These are phyloP conservation scores for Cecropterus lyciades DNA, from an alignment of 1,140 invertebrate genomes.

Conservation along the genomic window DNA sequence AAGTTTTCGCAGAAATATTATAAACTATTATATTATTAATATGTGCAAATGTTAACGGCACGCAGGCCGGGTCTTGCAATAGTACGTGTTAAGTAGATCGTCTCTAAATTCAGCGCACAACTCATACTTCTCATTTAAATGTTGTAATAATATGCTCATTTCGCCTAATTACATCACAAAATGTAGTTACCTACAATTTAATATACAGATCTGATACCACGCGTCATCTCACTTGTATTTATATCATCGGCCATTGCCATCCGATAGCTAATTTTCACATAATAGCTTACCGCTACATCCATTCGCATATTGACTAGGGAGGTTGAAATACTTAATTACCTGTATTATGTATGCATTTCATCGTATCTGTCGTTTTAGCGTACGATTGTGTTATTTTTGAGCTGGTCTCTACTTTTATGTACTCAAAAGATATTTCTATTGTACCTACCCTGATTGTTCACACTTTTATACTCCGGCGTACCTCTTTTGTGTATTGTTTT, in stretches of 20 bases:
- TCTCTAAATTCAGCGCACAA: conserved; percentile 67
- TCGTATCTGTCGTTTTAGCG: conserved; percentile 64
- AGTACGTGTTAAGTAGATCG: conserved; percentile 60
- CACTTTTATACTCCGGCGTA: conserved; percentile 42
- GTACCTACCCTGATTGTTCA: conserved; percentile 47
- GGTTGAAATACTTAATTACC: conserved; percentile 53
- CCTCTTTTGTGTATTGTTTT: conserved; percentile 60
- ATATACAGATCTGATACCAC: conserved; percentile 45
- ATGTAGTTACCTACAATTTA: conserved; percentile 25
- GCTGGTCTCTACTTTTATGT: conserved; percentile 80
- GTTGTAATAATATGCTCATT: conserved; percentile 33
- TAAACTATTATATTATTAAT: conserved; percentile 34
- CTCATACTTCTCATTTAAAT: conserved; percentile 30
- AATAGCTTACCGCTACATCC: conserved; percentile 31
- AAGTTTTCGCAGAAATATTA: conserved; percentile 40
- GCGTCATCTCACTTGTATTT: conserved; percentile 36
- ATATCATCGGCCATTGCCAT: conserved; percentile 30
- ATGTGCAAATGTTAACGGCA: conserved; percentile 48
- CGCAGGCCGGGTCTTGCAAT: conserved; percentile 78
- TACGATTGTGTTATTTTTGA: conserved; percentile 70
- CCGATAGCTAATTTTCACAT: conserved; percentile 3
- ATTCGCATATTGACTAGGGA: conserved; percentile 34
- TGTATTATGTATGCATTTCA: conserved; percentile 75
- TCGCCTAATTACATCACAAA: conserved; percentile 27
- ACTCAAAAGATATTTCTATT: conserved; percentile 75